Evolutionary conservation across 2,888 invertebrate genomes (phyloP).

Genomic region (Ormyrus pomaceus): DNA sequence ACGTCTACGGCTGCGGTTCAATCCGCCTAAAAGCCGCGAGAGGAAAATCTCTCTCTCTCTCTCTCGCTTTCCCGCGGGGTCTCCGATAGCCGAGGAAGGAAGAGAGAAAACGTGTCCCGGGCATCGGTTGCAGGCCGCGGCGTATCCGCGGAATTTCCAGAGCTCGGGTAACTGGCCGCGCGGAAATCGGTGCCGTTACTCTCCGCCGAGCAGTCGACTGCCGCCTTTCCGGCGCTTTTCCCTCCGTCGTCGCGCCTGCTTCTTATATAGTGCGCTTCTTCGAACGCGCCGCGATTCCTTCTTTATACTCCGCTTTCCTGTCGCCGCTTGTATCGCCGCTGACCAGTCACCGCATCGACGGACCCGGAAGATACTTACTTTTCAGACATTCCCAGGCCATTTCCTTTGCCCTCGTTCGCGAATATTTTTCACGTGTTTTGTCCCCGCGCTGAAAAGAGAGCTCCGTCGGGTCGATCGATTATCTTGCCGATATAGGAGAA

Average conservation of each 20-base stretch:
- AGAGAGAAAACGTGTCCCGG: not conserved
- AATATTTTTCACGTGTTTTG: no score
- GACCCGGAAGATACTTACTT: not conserved
- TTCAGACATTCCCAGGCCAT: no score
- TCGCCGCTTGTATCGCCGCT: not conserved
- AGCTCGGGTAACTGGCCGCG: slow-evolving; percentile 25
- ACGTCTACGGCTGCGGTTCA: slow-evolving; percentile 28
- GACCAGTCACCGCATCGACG: not conserved
- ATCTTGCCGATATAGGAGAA: no score
- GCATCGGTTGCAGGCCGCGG: slow-evolving; percentile 11
- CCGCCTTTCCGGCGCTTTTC: slow-evolving; percentile 30
- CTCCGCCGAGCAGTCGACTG: not conserved
- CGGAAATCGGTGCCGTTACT: slow-evolving; percentile 50
- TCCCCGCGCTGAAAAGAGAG: no score
- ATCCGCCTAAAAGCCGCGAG: slow-evolving; percentile 40
- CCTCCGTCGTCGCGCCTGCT: not conserved
- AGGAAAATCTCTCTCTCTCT: slow-evolving; percentile 2
- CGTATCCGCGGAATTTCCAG: slow-evolving; percentile 14
- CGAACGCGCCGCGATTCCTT: not conserved
- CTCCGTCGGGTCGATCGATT: no score
- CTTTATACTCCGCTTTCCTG: slow-evolving; percentile 13
- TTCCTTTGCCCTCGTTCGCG: no score
- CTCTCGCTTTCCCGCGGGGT: not conserved
- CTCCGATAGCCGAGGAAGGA: not conserved
- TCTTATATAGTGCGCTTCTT: slow-evolving; percentile 3